Evolutionary conservation across 2,113 vertebrate genomes (phyloP).

Genomic region (Emberiza fucata): DNA sequence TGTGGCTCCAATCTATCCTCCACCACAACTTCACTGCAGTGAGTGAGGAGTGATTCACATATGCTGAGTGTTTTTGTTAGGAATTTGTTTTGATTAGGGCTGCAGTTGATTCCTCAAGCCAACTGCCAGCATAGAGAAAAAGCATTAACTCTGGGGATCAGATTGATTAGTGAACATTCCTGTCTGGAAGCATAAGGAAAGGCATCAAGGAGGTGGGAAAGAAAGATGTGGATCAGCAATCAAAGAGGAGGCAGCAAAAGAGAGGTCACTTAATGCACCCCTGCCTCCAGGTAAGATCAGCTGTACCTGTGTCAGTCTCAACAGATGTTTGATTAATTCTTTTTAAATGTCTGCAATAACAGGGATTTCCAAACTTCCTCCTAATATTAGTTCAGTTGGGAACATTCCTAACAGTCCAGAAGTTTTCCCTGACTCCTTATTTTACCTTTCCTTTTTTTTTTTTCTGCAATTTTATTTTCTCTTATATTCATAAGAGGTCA

Average conservation of each 20-base stretch:
- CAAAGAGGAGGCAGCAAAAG: neutral
- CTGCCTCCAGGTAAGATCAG: slow-evolving; percentile 38
- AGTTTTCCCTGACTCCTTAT: neutral
- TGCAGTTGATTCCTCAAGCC: slow-evolving; percentile 1
- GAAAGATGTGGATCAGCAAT: neutral
- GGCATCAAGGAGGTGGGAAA: neutral
- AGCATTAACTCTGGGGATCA: neutral
- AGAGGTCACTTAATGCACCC: neutral
- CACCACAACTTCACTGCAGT: neutral
- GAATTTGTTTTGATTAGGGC: slow-evolving; percentile 17
- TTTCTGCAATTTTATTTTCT: neutral
- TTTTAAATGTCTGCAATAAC: neutral
- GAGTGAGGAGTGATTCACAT: neutral
- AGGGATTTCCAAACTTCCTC: neutral
- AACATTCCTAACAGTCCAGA: neutral
- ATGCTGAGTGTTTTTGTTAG: slow-evolving; percentile 1
- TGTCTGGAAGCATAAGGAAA: neutral
- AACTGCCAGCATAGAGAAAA: neutral
- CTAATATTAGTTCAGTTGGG: neutral
- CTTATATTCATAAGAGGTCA: neutral
- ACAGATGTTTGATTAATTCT: slow-evolving; percentile 21
- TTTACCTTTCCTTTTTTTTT: neutral
- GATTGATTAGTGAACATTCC: slow-evolving; percentile 27
- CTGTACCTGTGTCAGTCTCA: neutral
- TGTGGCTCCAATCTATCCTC: neutral